A percentile compares a stretch with the other conserved stretches of the same genome.
Conservation (phyloP, 2,113 vertebrate genomes). For the Chunga burmeisteri region DNA sequence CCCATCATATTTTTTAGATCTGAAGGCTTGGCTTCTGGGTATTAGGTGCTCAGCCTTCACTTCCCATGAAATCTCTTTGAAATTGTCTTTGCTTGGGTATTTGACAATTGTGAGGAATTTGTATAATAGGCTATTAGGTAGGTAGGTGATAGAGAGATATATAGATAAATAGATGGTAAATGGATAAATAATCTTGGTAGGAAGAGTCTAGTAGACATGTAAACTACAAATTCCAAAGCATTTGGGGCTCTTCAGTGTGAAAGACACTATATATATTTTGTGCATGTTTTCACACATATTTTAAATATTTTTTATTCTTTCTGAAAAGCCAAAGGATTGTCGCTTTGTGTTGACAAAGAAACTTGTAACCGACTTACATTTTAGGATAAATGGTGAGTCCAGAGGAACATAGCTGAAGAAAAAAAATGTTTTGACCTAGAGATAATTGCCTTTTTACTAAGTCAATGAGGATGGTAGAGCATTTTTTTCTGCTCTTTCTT, state of each 20-base stretch:
- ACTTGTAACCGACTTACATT: background rate
- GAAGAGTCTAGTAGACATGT: background rate
- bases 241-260: background rate
- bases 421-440: background rate
- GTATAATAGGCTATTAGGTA: background rate
- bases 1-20: background rate
- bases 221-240: background rate
- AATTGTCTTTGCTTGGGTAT: background rate
- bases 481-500: background rate
- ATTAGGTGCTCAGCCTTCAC: background rate
- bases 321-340: background rate
- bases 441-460: background rate
- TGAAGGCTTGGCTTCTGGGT: background rate
- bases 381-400: background rate
- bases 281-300: background rate
- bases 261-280: background rate
- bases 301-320: background rate
- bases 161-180: background rate
- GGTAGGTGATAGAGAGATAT: background rate
- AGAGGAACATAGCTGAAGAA: background rate
- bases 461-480: background rate
- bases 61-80: background rate
- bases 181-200: background rate
- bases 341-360: background rate
- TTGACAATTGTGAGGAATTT: background rate